A percentile compares a stretch with the other conserved stretches of the same genome.
phyloP scores from a whole-genome alignment of 30 jellyfish, hydroid and myxozoan genomes.

The Hydra vulgaris region DNA sequence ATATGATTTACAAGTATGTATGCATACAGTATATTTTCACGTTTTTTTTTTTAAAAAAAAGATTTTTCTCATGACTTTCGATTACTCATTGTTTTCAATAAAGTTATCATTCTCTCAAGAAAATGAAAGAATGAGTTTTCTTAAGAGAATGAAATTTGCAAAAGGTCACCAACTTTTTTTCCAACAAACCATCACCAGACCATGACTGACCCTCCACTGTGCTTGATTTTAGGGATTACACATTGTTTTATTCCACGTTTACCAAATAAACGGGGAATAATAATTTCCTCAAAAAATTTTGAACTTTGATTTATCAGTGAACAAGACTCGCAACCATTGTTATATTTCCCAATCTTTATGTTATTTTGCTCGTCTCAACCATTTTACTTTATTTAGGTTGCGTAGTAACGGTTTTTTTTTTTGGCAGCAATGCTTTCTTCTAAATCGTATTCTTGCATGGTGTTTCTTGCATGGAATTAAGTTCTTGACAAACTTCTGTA shows the following conservation, averaged over 20 bases:
- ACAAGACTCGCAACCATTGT: neutral
- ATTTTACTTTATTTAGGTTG: neutral
- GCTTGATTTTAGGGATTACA: neutral
- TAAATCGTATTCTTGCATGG: neutral
- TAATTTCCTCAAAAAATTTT: neutral
- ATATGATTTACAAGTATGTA: too few species aligned
- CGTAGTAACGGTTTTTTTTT: neutral
- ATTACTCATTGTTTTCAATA: neutral
- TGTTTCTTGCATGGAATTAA: neutral
- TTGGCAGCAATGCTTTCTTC: neutral
- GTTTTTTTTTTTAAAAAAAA: too few species aligned
- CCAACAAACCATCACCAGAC: neutral
- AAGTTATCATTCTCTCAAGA: neutral
- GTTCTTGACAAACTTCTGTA: neutral
- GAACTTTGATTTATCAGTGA: neutral
- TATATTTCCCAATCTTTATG: neutral
- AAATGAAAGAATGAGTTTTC: neutral
- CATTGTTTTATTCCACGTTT: neutral
- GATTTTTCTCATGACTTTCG: neutral
- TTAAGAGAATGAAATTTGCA: neutral
- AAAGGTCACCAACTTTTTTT: neutral
- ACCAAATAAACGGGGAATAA: neutral
- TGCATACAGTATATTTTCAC: neutral
- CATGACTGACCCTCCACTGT: neutral
- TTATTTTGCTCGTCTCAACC: neutral